A percentile compares a stretch with the other conserved stretches of the same genome.
phyloP scores from a whole-genome alignment of 2,888 invertebrate species.

The Eupithecia subumbrata region DNA sequence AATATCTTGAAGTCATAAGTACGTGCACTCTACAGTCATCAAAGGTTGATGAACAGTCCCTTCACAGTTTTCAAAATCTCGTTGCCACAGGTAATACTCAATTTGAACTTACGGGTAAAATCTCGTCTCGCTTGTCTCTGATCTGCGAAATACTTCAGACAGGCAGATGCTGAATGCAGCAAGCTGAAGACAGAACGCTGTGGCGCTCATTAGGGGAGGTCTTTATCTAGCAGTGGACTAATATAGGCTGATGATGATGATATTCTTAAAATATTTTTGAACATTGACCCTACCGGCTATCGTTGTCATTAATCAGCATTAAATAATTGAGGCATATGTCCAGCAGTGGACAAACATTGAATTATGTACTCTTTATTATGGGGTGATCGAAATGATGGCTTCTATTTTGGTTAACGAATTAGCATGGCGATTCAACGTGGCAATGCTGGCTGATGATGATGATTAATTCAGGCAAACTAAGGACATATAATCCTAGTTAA shows the following conservation, averaged over 20 bases:
- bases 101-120: not conserved
- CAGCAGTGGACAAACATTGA: no score
- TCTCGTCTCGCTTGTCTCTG: not conserved
- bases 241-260: not conserved
- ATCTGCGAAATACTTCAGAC: not conserved
- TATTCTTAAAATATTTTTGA: not conserved
- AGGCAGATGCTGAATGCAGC: not conserved
- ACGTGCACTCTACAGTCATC: not conserved
- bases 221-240: not conserved
- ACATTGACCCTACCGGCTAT: not conserved
- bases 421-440: no score
- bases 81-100: not conserved
- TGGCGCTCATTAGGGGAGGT: not conserved
- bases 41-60: not conserved
- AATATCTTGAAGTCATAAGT: not conserved
- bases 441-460: no score
- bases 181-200: not conserved
- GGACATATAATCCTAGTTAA: not conserved
- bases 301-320: not conserved
- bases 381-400: no score
- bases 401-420: no score
- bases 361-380: no score
- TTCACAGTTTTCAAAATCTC: not conserved
- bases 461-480: not conserved
- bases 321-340: not conserved